These are phyloP conservation scores for Drosophila borborema DNA, from an alignment of 2,888 invertebrate species.

Conservation along the genomic window DNA sequence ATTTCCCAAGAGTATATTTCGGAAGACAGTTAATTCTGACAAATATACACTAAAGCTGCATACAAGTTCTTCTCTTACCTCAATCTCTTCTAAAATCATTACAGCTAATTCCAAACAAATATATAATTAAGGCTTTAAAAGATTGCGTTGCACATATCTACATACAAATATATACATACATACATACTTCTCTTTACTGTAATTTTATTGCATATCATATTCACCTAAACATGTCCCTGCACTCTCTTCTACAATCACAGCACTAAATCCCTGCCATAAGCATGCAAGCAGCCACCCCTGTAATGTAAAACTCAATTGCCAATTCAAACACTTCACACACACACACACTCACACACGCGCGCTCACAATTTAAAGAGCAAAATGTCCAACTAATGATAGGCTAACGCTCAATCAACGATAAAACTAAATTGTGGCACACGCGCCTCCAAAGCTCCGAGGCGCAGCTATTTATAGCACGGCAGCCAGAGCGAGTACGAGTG, in stretches of 20 bases:
- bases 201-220: neutral
- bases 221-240: neutral
- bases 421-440: constrained; percentile 78
- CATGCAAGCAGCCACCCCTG: constrained; percentile 32
- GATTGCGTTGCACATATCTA: neutral
- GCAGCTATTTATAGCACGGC: constrained; percentile 64
- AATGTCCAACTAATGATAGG: constrained; percentile 76
- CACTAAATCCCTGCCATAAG: constrained; percentile 30
- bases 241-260: neutral
- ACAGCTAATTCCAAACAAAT: neutral
- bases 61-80: neutral
- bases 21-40: neutral
- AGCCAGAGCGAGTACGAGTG: constrained; percentile 34
- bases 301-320: constrained; percentile 39
- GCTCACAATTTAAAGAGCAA: constrained; percentile 45
- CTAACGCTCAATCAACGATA: constrained; percentile 79
- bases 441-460: constrained; percentile 50
- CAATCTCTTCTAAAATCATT: too few relatives aligned
- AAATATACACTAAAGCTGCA: constrained; percentile 2
- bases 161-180: neutral
- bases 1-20: constrained; percentile 3
- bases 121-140: neutral
- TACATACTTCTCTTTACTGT: neutral
- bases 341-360: constrained; percentile 23
- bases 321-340: constrained; percentile 24